Evolutionary conservation across 2,888 invertebrate genomes (phyloP), one percentile per base, ranked within the genome.

Genomic region (Bugula neritina): DNA sequence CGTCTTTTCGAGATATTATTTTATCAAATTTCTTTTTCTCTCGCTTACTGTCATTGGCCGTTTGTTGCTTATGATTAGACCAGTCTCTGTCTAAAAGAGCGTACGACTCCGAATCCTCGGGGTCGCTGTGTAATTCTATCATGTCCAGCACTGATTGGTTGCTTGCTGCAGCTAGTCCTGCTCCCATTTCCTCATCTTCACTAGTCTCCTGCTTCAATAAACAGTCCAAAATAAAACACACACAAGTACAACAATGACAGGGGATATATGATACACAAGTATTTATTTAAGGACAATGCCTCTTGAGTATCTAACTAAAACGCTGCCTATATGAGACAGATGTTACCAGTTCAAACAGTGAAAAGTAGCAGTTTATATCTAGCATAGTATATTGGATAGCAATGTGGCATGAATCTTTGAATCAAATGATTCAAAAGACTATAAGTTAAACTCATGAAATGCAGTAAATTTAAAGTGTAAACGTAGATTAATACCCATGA

Each of bases 1-100:
- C 63, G 27, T 63, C 63, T 34, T 63, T 63, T 63, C 34, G 29
- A 31, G 21, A 25, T 13, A 63, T 25, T 29, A 63, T 31, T n/a
- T 63, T 63, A 31, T 29, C 34, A 63, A 63, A 63, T 31, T 63
- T 63, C 13, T 27, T 13, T 63, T 31, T 25, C 31, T 63, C 63
- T 29, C 63, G 63, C 31, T 25, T 63, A 31, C 63, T 31, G 5
- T 13, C 34, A 13, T 63, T 63, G 17, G 29, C 29, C 5, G 29
- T 10, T 63, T 25, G 63, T 2, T 63, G 21, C 5, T 57, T 21
- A 27, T n/a, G 63, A 13, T 13, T 27, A 17, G 43, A 17, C 43
- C 43, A 43, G 10, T 63, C 25, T 34, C 63, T 25, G 31, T 63
- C 63, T 63, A 63, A n/a, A 5, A 63, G 31, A 3, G 63, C 63